Percentiles rank a stretch among this genome's conserved stretches.
These are phyloP conservation scores for Isichthys henryi DNA, from an alignment of 2,113 vertebrate species.

Conservation along the genomic window DNA sequence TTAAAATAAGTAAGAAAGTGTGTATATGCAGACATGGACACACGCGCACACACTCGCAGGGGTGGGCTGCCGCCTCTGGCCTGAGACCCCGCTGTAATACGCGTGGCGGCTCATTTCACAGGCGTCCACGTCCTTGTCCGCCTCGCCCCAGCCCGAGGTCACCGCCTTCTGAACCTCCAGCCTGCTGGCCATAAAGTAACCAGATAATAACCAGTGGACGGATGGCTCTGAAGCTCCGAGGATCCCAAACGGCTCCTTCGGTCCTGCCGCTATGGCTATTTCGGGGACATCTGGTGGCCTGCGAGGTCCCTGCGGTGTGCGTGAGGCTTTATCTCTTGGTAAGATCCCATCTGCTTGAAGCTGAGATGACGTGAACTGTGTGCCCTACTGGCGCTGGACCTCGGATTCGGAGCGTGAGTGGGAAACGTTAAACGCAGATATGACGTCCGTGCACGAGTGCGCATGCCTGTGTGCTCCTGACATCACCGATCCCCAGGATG, in stretches of 20 bases:
- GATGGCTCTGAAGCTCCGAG: not conserved
- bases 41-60: not conserved
- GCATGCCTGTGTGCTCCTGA: not conserved
- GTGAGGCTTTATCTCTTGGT: slow-evolving; percentile 1
- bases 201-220: not conserved
- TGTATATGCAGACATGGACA: not conserved
- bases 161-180: not conserved
- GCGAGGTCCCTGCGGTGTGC: not conserved
- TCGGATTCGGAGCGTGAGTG: not conserved
- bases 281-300: slow-evolving; percentile 1
- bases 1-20: slow-evolving; percentile 9
- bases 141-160: not conserved
- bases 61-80: not conserved
- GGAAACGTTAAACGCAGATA: not conserved
- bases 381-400: not conserved
- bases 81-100: not conserved
- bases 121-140: not conserved
- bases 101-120: not conserved
- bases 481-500: not conserved
- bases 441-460: not conserved
- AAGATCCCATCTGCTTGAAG: slow-evolving; percentile 9
- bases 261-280: not conserved
- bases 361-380: not conserved
- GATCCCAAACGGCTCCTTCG: not conserved
- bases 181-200: not conserved